These are phyloP conservation scores for Anarhynchus alexandrinus DNA, from an alignment of 2,113 vertebrate genomes.

Conservation along the genomic window DNA sequence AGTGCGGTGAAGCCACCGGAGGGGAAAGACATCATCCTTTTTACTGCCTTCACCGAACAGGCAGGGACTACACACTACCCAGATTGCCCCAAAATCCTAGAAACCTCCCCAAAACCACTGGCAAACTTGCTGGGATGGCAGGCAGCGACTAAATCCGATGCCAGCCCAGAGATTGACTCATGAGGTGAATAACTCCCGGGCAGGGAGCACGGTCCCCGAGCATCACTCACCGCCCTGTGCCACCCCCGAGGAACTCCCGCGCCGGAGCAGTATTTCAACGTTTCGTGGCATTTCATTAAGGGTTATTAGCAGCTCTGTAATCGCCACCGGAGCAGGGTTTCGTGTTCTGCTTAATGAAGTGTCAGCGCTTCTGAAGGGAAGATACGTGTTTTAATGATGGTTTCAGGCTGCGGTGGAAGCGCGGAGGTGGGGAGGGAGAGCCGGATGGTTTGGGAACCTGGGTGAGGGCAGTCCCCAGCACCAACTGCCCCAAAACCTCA, in stretches of 20 bases:
- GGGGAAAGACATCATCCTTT: not conserved
- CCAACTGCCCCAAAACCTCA: not conserved
- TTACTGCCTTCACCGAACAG: not conserved
- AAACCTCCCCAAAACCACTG: not conserved
- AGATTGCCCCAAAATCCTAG: not conserved
- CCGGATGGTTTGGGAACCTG: rapidly evolving
- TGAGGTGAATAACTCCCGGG: not conserved
- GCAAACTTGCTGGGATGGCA: not conserved
- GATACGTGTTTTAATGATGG: not conserved
- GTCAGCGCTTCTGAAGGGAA: not conserved
- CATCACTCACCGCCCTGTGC: not conserved
- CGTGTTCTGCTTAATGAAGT: not conserved
- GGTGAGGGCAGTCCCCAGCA: not conserved
- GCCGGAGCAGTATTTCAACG: not conserved
- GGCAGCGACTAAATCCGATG: not conserved
- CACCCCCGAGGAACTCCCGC: not conserved
- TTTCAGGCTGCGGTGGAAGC: not conserved
- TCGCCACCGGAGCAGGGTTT: not conserved
- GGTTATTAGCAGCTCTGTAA: not conserved
- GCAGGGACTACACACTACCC: no score
- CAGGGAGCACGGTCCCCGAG: rapidly evolving
- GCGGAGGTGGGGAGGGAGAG: rapidly evolving
- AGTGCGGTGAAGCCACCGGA: not conserved
- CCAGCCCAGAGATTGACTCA: not conserved
- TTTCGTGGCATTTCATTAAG: not conserved